A percentile compares a stretch with the other conserved stretches of the same genome.
These are phyloP conservation scores for Germaria angustata DNA, from an alignment of 2,888 invertebrate species.

Conservation along the genomic window DNA sequence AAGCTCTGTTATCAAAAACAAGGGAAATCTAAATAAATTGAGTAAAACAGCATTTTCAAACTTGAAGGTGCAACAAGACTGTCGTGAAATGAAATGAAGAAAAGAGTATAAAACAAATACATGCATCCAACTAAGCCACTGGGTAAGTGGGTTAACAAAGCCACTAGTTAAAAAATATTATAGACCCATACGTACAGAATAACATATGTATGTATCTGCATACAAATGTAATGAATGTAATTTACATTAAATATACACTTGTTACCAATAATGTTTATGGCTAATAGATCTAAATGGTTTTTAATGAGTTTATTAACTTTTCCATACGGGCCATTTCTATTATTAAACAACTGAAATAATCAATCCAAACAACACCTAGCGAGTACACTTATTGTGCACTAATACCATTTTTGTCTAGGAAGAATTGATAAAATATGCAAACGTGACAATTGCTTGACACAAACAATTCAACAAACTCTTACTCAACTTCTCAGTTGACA, in stretches of 20 bases:
- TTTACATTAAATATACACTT: not conserved
- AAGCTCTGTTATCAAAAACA: conserved; percentile 22
- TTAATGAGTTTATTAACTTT: conserved; percentile 54
- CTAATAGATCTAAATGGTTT: not conserved
- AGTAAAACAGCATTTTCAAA: conserved; percentile 8
- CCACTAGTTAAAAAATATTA: not conserved
- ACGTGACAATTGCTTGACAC: conserved; percentile 46
- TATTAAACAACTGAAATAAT: not conserved
- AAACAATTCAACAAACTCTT: conserved; percentile 47
- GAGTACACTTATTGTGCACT: conserved; percentile 4
- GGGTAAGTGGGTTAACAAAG: conserved; percentile 54
- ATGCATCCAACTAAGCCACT: conserved; percentile 44
- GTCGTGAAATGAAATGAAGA: not conserved
- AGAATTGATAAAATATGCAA: conserved; percentile 39
- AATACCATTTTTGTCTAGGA: conserved; percentile 6
- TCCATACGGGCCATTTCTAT: conserved; percentile 31
- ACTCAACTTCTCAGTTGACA: conserved; percentile 54
- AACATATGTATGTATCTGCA: no score
- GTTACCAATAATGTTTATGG: not conserved
- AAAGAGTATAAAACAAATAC: not conserved
- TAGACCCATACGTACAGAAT: not conserved
- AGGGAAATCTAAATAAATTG: conserved; percentile 37
- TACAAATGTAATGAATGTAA: not conserved
- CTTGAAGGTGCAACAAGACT: not conserved
- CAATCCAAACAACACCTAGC: not conserved